A percentile compares a stretch with the other conserved stretches of the same genome.
Conservation (phyloP, 1,140 invertebrate species). For the Caerostris extrusa region DNA sequence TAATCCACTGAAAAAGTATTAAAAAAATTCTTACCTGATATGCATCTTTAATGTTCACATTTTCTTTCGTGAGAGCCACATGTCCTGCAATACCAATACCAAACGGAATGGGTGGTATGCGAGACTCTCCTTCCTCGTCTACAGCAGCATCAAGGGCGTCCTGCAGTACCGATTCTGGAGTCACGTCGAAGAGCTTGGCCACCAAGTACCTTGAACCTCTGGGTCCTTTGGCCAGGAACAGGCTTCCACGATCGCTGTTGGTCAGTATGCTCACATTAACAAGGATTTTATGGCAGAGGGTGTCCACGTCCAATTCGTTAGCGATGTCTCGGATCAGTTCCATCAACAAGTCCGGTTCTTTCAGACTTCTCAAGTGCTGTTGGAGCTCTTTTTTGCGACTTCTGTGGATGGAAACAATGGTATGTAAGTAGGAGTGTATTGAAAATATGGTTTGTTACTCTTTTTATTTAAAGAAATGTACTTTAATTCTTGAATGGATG, state of each 20-base stretch:
- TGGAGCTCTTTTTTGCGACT: slow-evolving; percentile 61
- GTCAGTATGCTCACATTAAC: slow-evolving; percentile 94
- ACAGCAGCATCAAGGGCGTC: slow-evolving; percentile 87
- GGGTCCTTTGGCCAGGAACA: slow-evolving; percentile 92
- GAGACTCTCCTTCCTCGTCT: slow-evolving; percentile 86
- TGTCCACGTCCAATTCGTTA: slow-evolving; percentile 95
- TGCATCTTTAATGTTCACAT: slow-evolving; percentile 94
- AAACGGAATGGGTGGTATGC: slow-evolving; percentile 87
- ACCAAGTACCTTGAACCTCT: slow-evolving; percentile 89
- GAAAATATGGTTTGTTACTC: no score
- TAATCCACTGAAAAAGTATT: not conserved
- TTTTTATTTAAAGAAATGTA: no score
- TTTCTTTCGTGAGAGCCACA: slow-evolving; percentile 92
- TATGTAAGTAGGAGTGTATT: no score
- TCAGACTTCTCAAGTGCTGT: slow-evolving; percentile 76
- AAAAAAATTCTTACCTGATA: slow-evolving; percentile 86
- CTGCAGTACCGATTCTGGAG: slow-evolving; percentile 91
- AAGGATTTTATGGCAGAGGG: slow-evolving; percentile 95
- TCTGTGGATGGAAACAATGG: not conserved
- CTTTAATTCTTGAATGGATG: no score
- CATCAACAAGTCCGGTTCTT: slow-evolving; percentile 87
- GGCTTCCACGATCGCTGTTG: slow-evolving; percentile 91
- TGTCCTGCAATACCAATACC: slow-evolving; percentile 94
- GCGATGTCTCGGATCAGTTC: slow-evolving; percentile 95
- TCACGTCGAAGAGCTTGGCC: slow-evolving; percentile 95